Conservation (phyloP, 2,113 vertebrate species). For the Ameiurus melas region DNA sequence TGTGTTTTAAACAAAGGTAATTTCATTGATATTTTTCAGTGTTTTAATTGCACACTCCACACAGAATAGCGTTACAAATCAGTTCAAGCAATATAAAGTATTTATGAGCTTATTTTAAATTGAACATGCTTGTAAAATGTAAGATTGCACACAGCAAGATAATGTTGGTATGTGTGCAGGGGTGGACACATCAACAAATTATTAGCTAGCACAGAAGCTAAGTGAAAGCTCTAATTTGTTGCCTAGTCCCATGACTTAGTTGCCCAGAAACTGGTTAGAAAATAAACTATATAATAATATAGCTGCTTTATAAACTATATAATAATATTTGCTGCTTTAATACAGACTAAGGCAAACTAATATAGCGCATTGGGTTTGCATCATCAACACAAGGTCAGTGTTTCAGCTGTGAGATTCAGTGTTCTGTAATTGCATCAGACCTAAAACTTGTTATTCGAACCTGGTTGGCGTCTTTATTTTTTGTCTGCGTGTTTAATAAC, state of each 20-base stretch:
- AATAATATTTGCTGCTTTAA: not conserved
- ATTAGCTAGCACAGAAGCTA: not conserved
- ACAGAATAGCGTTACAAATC: constrained; percentile 3
- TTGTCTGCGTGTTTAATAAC: not conserved
- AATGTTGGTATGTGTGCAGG: not conserved
- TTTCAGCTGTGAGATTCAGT: not conserved
- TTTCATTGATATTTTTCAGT: not conserved
- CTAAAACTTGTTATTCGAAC: not conserved
- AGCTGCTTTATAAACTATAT: not conserved
- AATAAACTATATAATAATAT: not conserved
- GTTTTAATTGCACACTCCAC: not conserved
- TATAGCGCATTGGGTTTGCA: not conserved
- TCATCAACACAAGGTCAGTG: not conserved
- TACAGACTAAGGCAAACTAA: not conserved
- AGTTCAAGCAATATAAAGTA: not conserved
- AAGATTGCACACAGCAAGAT: not conserved
- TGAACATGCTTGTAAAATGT: not conserved
- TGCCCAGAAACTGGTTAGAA: not conserved
- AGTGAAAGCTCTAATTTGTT: not conserved
- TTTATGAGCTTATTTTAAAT: not conserved
- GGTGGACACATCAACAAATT: not conserved
- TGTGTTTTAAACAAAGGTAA: constrained; percentile 19
- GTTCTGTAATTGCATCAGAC: not conserved
- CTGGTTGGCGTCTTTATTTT: not conserved
- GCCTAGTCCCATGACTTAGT: not conserved